Evolutionary conservation across 2,888 invertebrate genomes (phyloP).

Genomic region (Cordilura impudica): DNA sequence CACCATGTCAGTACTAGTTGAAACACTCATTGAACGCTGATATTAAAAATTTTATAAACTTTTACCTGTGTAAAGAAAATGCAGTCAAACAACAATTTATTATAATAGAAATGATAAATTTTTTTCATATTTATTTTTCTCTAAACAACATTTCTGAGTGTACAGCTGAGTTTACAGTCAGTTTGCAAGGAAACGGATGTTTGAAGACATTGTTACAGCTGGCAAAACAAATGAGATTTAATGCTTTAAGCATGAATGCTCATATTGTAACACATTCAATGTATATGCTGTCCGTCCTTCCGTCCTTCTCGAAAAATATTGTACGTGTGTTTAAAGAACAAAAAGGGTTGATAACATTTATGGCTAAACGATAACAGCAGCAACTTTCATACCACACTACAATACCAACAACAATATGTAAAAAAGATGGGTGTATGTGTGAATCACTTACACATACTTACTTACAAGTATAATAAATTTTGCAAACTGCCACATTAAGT

Average conservation of each 20-base stretch:
- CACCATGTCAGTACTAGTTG: no score
- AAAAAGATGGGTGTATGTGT: constrained; percentile 17
- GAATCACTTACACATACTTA: constrained; percentile 45
- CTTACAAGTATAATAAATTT: constrained; percentile 17
- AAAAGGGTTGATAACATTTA: constrained; percentile 60
- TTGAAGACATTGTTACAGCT: constrained; percentile 69
- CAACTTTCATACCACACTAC: no score
- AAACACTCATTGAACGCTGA: no score
- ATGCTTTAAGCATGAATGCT: constrained; percentile 72
- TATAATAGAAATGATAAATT: no score
- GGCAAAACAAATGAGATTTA: constrained; percentile 76
- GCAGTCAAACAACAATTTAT: no score
- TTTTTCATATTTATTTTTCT: neutral
- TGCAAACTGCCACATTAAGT: constrained; percentile 53
- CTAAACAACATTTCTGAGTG: neutral
- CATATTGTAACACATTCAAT: neutral
- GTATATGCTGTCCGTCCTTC: neutral
- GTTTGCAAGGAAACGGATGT: constrained; percentile 49
- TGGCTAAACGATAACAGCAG: constrained; percentile 44
- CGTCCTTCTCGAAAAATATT: neutral
- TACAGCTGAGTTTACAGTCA: neutral
- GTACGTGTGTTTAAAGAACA: neutral
- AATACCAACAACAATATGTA: neutral
- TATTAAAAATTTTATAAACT: no score
- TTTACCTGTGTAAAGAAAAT: constrained; percentile 5